Percentiles rank a stretch among this genome's conserved stretches.
phyloP scores from a whole-genome alignment of 2,113 vertebrate species.

The Heterocephalus glaber region DNA sequence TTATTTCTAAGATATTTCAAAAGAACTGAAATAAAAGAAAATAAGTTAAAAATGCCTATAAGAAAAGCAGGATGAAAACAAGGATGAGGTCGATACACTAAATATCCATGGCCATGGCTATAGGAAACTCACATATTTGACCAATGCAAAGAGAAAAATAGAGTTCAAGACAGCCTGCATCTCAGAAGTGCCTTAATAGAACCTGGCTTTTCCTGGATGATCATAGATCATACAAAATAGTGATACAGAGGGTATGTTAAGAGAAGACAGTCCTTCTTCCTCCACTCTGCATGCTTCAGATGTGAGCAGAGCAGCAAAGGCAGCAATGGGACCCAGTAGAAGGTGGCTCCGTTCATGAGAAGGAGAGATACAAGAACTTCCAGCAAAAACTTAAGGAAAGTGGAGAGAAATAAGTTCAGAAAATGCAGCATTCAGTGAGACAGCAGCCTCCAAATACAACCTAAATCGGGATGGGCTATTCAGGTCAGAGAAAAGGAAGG shows the following conservation, averaged over 20 bases:
- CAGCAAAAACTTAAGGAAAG: not conserved
- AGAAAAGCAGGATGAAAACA: not conserved
- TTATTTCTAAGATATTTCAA: conserved; percentile 48
- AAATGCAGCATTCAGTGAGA: not conserved
- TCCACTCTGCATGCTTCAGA: not conserved
- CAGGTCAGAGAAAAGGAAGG: not conserved
- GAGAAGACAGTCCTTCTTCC: not conserved
- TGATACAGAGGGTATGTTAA: not conserved
- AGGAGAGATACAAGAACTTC: not conserved
- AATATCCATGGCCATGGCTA: not conserved
- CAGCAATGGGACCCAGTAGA: not conserved
- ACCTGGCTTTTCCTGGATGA: not conserved
- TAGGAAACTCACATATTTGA: too few species aligned
- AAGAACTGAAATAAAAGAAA: conserved; percentile 14
- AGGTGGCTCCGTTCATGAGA: not conserved
- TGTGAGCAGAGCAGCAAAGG: not conserved
- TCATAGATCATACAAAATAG: not conserved
- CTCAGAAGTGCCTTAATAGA: not conserved
- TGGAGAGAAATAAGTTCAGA: not conserved
- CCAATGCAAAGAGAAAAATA: not conserved
- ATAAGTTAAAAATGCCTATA: not conserved
- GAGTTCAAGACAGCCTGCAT: not conserved
- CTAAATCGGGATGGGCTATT: not conserved
- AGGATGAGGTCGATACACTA: not conserved
- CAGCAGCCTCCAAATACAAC: not conserved